Evolutionary conservation across 2,797 vertebrate species (phyloP), one percentile per base, ranked within the genome.

Genomic region (Nannoperca australis): DNA sequence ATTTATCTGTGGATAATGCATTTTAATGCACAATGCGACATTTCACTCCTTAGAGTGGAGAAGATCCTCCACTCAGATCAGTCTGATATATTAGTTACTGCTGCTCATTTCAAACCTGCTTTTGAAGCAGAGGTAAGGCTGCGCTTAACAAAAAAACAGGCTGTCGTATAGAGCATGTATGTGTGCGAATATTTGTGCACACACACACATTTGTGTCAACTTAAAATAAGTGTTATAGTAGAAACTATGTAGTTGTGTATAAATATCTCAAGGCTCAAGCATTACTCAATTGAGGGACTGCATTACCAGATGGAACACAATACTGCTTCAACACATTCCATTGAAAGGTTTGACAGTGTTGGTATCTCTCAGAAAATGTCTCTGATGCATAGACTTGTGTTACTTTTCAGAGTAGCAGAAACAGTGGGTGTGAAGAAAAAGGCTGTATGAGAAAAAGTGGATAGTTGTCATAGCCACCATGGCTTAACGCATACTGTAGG

Each of bases 1-100:
- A 83, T 84, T 70, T 84, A 86, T 82, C 74, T 90, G 70, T 59
- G 59, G 27, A 70, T 72, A 72, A 79, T 56, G 32, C 59, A 68
- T 79, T 87, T 55, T 83, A 49, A 82, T 40, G 15, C 22, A 75
- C 36, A 65, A 38, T 63, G 56, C 56, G 55, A 47, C 42, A 38
- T 64, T 71, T 78, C 24, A 59, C 17, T 54, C 22, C 3, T 34
- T 15, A 32, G 27, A 72, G 47, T 17, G 22, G 18, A 70, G 49
- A 53, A 22, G 18, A 68, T 38, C 64, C 32, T 62, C 6, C 9
- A 64, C 2, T 73, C 38, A 36, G 44, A 24, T 51, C 40, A 49
- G 11, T 49, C 12, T 51, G 14, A 20, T 70, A 44, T 22, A 40
- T 76, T 62, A 61, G 20, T 50, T 30, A 32, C 38, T 34, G 50